Base-by-base conservation (phyloP, 2,888 invertebrate species). In the Isoperla grammatica region DNA sequence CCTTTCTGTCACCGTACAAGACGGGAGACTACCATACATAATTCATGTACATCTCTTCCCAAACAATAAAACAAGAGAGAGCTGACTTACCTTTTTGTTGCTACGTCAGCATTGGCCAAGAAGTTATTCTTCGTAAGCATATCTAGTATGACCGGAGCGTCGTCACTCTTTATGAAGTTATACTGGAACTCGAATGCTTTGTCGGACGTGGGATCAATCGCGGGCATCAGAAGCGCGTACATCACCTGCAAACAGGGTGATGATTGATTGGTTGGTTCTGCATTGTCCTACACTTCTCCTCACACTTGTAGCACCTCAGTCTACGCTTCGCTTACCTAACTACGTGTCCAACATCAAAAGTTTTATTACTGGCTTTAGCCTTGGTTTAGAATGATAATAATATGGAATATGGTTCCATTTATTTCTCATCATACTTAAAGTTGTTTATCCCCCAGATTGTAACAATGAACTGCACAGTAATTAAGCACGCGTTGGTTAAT, bases 161-260 rank as follows among this genome's bases (percentile, higher is more conserved):
- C 82, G 3, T 83, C 83, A 63, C 83, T 83, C 65, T 79, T 80
- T 67, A 87, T 80, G 71, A 87, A 86, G 71, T 81, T 82, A 69
- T 79, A 81, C 72, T 86, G 85, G 72, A 87, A 86, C 67, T 85
- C 83, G 71, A 82, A 83, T 3, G 85, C 82, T 72, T 87, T 85
- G 45, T 90, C 90, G 1, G 90, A 83, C 67, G 86, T 79, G 1
- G 90, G 86, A 68, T 91, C 90, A 8, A 85, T 77, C 6, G 95
- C 92, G 12, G 97, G 97, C 87, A 97, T 91, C 64, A 97, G 78
- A 73, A 95, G 81, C 63, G 93, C 87, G 74, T 96, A 94, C 63
- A 95, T 78, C 53, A 95, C 85, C 84, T 86, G 69, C 15, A 76
- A 73, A 63, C 59, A 61, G 61, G 53, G 61, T 40, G 55, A 64